Evolutionary conservation across 2,113 vertebrate species (phyloP), one percentile per base, ranked within the genome.

Genomic region (Elephas maximus): DNA sequence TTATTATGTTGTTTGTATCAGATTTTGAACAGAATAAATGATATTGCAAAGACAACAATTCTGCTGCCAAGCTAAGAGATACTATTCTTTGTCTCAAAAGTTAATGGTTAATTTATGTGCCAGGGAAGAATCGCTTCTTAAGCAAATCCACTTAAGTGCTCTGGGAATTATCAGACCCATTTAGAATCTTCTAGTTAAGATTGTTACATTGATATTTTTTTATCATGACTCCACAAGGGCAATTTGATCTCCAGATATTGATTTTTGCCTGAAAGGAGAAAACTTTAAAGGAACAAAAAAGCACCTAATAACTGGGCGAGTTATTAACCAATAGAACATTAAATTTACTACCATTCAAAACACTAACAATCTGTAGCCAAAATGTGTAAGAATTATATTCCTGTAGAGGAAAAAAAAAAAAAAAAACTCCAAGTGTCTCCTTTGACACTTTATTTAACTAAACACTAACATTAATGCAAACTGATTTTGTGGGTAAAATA

Each of bases 1-100:
- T 96, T n/a, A 79, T 96, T 90, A 62, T 96, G 98, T 97, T 33
- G 85, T 97, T 78, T 90, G 4, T 77, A 91, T 65, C 23, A 94
- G 48, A 98, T 69, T 92, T 93, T 92, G 81, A 90, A 26, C 8
- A 82, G 4, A 78, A 88, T 26, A 90, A 63, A 18, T 87, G 10
- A 95, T 97, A 94, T 4, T 80, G 7, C 28, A 89, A 63, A 93
- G 79, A 95, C 79, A 1, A 0, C 0, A 95, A 80, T 92, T 95
- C 30, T 44, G 0, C 57, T 87, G 91, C 82, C 1, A 74, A 44
- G n/a, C 0, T 30, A 78, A 92, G 93, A 84, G 87, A 89, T 48
- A 71, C 2, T 91, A 24, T 0, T 1, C 44, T 97, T 96, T 11
- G 28, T 18, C 81, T 97, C 63, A 96, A 10, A 76, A 44, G 20